phyloP scores from a whole-genome alignment of 2,113 vertebrate genomes.

The Gopherus flavomarginatus region DNA sequence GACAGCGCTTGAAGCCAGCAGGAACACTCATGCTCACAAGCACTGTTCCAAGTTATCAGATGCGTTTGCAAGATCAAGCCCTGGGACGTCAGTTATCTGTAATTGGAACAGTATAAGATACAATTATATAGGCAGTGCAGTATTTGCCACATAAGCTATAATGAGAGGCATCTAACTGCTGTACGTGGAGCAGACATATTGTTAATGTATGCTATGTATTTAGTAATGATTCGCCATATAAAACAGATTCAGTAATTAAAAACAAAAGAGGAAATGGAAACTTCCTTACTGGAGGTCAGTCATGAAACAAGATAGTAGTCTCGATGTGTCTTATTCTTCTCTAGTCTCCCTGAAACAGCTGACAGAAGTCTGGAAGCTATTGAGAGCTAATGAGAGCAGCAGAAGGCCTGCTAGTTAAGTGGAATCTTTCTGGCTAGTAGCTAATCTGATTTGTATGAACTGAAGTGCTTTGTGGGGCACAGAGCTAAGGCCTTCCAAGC shows the following conservation, averaged over 20 bases:
- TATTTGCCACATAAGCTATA: not conserved
- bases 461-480: not conserved
- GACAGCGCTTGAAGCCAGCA: not conserved
- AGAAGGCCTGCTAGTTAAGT: slow-evolving; percentile 18
- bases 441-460: slow-evolving; percentile 33
- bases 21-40: not conserved
- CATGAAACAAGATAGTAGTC: not conserved
- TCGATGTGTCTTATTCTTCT: slow-evolving; percentile 12
- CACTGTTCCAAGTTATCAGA: rapidly evolving
- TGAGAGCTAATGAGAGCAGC: slow-evolving; percentile 7
- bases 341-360: not conserved
- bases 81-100: rapidly evolving
- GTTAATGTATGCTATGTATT: not conserved
- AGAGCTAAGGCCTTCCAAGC: not conserved
- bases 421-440: not conserved
- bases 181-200: not conserved
- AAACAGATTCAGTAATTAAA: slow-evolving; percentile 28
- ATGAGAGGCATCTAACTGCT: not conserved
- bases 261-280: slow-evolving; percentile 18
- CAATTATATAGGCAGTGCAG: too few species aligned
- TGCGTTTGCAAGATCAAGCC: rapidly evolving
- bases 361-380: not conserved
- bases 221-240: not conserved
- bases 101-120: not conserved
- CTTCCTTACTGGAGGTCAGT: slow-evolving; percentile 8